These are phyloP conservation scores for Bujurquina vittata DNA, from an alignment of 2,113 vertebrate species.

Conservation along the genomic window DNA sequence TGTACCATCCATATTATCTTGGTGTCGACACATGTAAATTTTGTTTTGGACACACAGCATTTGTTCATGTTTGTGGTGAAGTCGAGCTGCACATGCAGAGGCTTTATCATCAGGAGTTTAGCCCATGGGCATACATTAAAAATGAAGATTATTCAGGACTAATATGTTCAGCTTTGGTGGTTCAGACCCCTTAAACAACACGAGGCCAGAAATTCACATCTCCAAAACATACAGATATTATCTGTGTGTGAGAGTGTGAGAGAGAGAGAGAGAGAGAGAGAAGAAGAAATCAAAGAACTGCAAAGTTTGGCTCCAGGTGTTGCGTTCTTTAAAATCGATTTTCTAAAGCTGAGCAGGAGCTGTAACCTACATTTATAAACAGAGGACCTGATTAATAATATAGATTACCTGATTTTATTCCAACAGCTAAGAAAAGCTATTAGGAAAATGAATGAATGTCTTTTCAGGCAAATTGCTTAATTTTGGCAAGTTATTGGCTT, in stretches of 20 bases:
- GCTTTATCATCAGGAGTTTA: constrained; percentile 49
- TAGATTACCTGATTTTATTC: constrained; percentile 31
- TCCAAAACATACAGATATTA: constrained; percentile 3
- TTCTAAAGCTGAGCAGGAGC: constrained; percentile 11
- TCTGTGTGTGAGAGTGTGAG: not conserved
- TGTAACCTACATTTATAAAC: constrained; percentile 18
- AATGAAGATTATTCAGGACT: constrained; percentile 48
- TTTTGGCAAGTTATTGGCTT: constrained; percentile 33
- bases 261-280: not conserved
- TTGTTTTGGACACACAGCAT: constrained; percentile 18
- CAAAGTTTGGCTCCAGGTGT: constrained; percentile 33
- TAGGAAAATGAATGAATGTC: constrained; percentile 40
- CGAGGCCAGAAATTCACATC: constrained; percentile 11
- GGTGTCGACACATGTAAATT: not conserved
- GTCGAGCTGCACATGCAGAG: constrained; percentile 20
- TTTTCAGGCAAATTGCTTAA: constrained; percentile 14
- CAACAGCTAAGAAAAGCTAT: constrained; percentile 18
- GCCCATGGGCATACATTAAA: constrained; percentile 55
- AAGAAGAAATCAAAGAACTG: not conserved
- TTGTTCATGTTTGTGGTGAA: constrained; percentile 21
- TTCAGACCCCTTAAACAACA: constrained; percentile 34
- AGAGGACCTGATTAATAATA: constrained; percentile 19
- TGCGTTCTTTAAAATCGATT: not conserved
- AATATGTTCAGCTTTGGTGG: constrained; percentile 44
- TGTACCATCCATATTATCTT: not conserved